Percentiles rank a stretch among this genome's conserved stretches.
Evolutionary conservation across 2,888 invertebrate genomes (phyloP).

Genomic region (Ophonus ardosiacus): DNA sequence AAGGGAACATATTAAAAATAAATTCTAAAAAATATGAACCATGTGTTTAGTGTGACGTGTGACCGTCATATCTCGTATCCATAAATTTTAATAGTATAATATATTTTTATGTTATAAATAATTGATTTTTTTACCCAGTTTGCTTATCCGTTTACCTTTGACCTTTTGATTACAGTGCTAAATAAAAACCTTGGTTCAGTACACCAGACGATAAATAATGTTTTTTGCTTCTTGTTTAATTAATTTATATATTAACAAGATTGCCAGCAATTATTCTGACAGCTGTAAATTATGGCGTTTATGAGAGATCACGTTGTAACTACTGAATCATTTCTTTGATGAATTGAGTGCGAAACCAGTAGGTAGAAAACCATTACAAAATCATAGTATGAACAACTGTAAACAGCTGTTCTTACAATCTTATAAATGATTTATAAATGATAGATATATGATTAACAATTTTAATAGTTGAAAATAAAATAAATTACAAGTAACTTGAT

Average conservation of each 20-base stretch:
- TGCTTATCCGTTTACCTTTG: neutral
- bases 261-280: slow-evolving; percentile 36
- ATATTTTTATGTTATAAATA: neutral
- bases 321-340: neutral
- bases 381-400: too few relatives aligned
- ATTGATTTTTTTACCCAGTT: neutral
- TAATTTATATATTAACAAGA: slow-evolving; percentile 37
- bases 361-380: too few relatives aligned
- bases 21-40: too few relatives aligned
- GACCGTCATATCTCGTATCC: neutral
- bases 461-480: too few relatives aligned
- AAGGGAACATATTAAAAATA: too few relatives aligned
- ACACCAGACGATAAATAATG: neutral
- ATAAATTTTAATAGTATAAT: neutral
- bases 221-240: slow-evolving; percentile 2
- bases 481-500: too few relatives aligned
- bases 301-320: neutral
- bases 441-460: too few relatives aligned
- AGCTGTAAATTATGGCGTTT: neutral
- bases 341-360: neutral
- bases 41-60: too few relatives aligned
- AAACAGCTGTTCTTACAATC: too few relatives aligned
- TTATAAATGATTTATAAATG: too few relatives aligned
- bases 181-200: neutral
- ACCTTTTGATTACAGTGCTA: neutral